Conservation (phyloP, 2,113 vertebrate genomes). For the Azemiops feae region DNA sequence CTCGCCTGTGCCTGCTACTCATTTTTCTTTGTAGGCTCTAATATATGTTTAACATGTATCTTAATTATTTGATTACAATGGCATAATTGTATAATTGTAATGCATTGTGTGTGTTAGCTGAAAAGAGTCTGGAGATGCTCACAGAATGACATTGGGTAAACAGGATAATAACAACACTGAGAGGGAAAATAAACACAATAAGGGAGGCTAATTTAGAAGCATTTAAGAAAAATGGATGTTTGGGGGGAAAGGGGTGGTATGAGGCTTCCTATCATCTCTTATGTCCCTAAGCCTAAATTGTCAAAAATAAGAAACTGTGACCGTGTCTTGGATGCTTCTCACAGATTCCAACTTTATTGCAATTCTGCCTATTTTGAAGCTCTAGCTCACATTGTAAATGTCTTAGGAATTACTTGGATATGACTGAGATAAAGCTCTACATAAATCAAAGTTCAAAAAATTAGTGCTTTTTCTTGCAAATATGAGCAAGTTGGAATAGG, state of each 20-base stretch:
- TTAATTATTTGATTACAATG: slow-evolving; percentile 85
- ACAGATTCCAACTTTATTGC: background rate
- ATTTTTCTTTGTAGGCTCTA: slow-evolving; percentile 70
- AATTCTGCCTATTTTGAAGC: background rate
- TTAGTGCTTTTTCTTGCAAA: background rate
- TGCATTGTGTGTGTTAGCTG: slow-evolving; percentile 71
- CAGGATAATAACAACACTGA: slow-evolving; percentile 65
- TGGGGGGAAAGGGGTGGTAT: slow-evolving; percentile 32
- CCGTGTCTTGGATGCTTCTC: background rate
- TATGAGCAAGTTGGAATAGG: background rate
- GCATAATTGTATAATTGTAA: slow-evolving; percentile 79
- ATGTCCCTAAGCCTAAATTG: background rate
- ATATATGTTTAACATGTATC: slow-evolving; percentile 78
- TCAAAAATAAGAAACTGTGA: background rate
- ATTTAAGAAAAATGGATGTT: slow-evolving; percentile 61
- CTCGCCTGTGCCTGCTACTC: slow-evolving; percentile 57
- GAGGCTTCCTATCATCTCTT: background rate
- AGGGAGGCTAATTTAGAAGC: slow-evolving; percentile 63
- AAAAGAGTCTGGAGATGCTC: slow-evolving; percentile 66
- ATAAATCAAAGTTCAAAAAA: background rate
- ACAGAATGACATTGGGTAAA: slow-evolving; percentile 65
- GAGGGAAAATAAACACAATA: slow-evolving; percentile 58
- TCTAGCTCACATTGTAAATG: background rate
- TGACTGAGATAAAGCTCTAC: background rate
- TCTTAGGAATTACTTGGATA: background rate